A percentile compares a stretch with the other conserved stretches of the same genome.
Conservation (phyloP, 64 coral and sea anemone genomes). For the Montipora foliosa region DNA sequence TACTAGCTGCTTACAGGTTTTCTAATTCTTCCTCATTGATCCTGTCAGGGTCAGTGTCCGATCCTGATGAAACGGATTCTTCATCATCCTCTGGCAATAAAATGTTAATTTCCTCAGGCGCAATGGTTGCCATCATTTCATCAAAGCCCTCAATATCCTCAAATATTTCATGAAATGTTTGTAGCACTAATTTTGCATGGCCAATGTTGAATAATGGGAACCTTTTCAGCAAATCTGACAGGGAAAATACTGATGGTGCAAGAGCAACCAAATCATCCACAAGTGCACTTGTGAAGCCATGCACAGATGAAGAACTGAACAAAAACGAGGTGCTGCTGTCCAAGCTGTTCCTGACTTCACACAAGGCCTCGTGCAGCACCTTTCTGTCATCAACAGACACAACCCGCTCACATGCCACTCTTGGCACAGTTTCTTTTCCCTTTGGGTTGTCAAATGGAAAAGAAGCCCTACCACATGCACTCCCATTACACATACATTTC, state of each 20-base stretch:
- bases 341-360: background rate
- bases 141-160: background rate
- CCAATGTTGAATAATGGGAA: background rate
- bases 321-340: background rate
- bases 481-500: background rate
- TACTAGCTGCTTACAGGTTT: background rate
- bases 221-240: background rate
- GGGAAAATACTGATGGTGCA: background rate
- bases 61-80: background rate
- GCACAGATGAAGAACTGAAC: background rate
- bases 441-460: conserved; percentile 5
- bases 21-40: background rate
- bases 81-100: background rate
- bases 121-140: conserved; percentile 23
- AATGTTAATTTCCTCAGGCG: background rate
- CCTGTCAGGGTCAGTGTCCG: conserved; percentile 1
- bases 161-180: conserved; percentile 12
- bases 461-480: background rate
- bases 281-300: background rate
- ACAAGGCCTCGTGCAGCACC: background rate
- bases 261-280: background rate
- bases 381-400: background rate
- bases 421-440: background rate
- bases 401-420: background rate
- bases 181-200: background rate